Evolutionary conservation across 2,888 invertebrate genomes (phyloP), one percentile per base, ranked within the genome.

Genomic region (Trichogramma dendrolimi): DNA sequence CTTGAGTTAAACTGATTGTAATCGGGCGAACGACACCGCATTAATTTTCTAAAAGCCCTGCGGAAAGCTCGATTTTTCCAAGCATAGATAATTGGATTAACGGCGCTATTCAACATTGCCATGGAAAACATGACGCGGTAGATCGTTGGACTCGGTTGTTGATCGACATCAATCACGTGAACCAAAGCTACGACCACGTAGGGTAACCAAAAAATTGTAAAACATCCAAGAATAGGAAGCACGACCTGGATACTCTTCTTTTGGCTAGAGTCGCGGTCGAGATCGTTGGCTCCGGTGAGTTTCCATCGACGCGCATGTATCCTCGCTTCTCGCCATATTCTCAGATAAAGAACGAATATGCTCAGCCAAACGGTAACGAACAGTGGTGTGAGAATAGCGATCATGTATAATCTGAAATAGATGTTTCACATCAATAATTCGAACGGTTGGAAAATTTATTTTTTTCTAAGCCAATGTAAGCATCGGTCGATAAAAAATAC

Each of bases 61-160:
- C 91, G 85, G 75, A 91, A 91, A 66, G 87, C 89, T 6, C 86
- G 83, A 76, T 91, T 91, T 77, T 92, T 92, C 91, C 92, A 92
- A 42, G 91, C 90, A 80, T 92, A 92, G 71, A 91, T 91, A 51
- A 91, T 80, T 0, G 92, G 92, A 79, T 92, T 92, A 73, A 91
- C 85, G 41, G 89, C 89, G 6, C 91, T 91, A 78, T 91, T 91
- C 58, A 87, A 84, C 82, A 91, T 87, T 39, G 91, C 91, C 67
- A 92, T 81, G 4, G 88, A 86, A 64, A 88, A 87, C 55, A 87
- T 84, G 11, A 83, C 81, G 69, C 86, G 86, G 78, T 89, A 89
- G 49, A 85, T 79, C 62, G 83, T 79, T 1, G 71, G 68, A 2
- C 63, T 70, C 5, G 67, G 84, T 81, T 73, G 82, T 81, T 59